Conservation (phyloP, 2,888 invertebrate species). For the Neelides folsomi region DNA sequence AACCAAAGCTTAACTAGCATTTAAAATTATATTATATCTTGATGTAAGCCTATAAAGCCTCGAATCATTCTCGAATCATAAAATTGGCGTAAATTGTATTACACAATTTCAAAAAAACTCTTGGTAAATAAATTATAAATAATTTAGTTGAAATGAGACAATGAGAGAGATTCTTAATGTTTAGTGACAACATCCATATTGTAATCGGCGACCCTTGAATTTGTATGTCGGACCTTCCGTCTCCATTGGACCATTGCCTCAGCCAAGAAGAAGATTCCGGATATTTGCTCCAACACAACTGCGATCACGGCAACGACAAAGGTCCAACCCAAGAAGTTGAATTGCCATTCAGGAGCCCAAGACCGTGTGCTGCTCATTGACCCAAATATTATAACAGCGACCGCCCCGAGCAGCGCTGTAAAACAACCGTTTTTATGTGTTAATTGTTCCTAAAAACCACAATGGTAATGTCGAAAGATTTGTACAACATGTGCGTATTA, state of each 20-base stretch:
- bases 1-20: too few relatives aligned
- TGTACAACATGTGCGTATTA: background rate
- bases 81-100: too few relatives aligned
- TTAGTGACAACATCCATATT: too few relatives aligned
- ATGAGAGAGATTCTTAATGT: too few relatives aligned
- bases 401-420: constrained; percentile 57
- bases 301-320: constrained; percentile 74
- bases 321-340: constrained; percentile 92
- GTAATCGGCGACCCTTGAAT: too few relatives aligned
- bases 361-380: constrained; percentile 66
- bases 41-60: too few relatives aligned
- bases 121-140: too few relatives aligned
- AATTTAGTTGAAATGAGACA: too few relatives aligned
- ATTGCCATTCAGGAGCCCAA: constrained; percentile 92
- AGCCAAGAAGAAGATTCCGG: constrained; percentile 62
- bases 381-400: constrained; percentile 80
- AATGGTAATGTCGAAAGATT: background rate
- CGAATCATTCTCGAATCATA: too few relatives aligned
- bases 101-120: too few relatives aligned
- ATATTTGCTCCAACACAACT: constrained; percentile 54
- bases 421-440: constrained; percentile 19
- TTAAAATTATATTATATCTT: too few relatives aligned
- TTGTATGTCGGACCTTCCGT: constrained; percentile 2
- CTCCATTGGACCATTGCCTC: constrained; percentile 57
- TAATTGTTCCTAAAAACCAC: background rate